Percentiles rank a stretch among this genome's conserved stretches.
Conservation (phyloP, 2,797 vertebrate genomes). For the Sphaeramia orbicularis region DNA sequence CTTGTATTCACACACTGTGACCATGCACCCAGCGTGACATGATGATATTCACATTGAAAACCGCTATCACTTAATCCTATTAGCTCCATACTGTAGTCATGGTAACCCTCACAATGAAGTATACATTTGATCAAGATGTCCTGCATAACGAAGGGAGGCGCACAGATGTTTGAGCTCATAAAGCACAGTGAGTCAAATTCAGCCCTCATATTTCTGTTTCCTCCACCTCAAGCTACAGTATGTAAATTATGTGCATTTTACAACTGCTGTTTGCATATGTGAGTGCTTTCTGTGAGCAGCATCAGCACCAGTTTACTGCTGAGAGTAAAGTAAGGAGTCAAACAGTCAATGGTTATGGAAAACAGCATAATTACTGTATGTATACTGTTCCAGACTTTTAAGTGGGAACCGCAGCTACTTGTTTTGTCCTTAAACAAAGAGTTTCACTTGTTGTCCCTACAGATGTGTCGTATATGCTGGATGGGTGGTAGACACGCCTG, state of each 20-base stretch:
- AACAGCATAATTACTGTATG: constrained; percentile 12
- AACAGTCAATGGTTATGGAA: constrained; percentile 34
- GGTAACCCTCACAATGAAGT: constrained; percentile 63
- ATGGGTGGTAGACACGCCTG: constrained; percentile 25
- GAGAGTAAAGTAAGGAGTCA: constrained; percentile 36
- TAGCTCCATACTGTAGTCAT: constrained; percentile 61
- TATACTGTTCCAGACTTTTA: constrained; percentile 13
- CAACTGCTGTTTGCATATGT: constrained; percentile 35
- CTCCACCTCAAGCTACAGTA: constrained; percentile 19
- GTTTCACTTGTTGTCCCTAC: constrained; percentile 17
- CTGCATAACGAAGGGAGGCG: constrained; percentile 39
- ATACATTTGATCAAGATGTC: constrained; percentile 53
- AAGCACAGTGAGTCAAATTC: constrained; percentile 39
- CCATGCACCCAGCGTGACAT: constrained; percentile 28
- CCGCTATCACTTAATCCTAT: constrained; percentile 71
- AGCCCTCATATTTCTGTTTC: constrained; percentile 14
- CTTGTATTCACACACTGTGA: constrained; percentile 6
- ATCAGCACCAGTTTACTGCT: constrained; percentile 6
- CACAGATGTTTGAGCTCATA: constrained; percentile 56
- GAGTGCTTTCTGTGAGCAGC: constrained; percentile 34
- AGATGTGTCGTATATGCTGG: neutral
- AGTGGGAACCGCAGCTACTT: constrained; percentile 19
- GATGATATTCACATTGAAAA: constrained; percentile 46
- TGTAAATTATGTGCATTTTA: constrained; percentile 51
- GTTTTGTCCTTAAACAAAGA: constrained; percentile 22